A percentile compares a stretch with the other conserved stretches of the same genome.
Evolutionary conservation across 2,113 vertebrate species (phyloP).

Genomic region (Leucosticte australis): DNA sequence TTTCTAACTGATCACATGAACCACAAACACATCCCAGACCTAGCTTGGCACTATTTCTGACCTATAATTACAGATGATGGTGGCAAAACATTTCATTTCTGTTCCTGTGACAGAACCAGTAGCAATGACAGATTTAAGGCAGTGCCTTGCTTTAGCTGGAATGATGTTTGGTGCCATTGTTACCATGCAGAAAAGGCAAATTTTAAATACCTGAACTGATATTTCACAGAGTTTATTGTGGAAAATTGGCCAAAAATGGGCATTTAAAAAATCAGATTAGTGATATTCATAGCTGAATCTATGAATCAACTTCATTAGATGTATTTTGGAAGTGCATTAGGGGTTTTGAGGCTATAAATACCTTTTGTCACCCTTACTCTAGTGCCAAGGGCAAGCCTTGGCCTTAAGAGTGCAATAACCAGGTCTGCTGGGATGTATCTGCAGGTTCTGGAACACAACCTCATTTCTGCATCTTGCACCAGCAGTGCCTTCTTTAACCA

Average conservation of each 20-base stretch:
- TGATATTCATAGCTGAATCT: neutral
- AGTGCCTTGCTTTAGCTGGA: neutral
- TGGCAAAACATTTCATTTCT: neutral
- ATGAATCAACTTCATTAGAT: neutral
- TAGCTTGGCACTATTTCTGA: neutral
- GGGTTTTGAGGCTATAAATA: neutral
- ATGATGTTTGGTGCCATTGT: neutral
- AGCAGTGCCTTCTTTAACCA: neutral
- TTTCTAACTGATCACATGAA: neutral
- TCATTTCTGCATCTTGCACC: neutral
- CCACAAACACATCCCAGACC: neutral
- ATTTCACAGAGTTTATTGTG: neutral
- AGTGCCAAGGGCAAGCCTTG: neutral
- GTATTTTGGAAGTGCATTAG: neutral
- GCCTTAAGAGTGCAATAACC: neutral
- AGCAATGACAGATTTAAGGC: neutral
- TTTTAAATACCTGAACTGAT: neutral
- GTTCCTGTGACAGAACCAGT: neutral
- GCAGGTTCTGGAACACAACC: neutral
- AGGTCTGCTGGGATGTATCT: neutral
- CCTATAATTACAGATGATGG: neutral
- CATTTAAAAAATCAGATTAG: neutral
- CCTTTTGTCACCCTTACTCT: neutral
- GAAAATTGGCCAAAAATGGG: neutral
- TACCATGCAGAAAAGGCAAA: neutral